Evolutionary conservation across 2,888 invertebrate genomes (phyloP), one percentile per base, ranked within the genome.

Genomic region (Ferrisia virgata): DNA sequence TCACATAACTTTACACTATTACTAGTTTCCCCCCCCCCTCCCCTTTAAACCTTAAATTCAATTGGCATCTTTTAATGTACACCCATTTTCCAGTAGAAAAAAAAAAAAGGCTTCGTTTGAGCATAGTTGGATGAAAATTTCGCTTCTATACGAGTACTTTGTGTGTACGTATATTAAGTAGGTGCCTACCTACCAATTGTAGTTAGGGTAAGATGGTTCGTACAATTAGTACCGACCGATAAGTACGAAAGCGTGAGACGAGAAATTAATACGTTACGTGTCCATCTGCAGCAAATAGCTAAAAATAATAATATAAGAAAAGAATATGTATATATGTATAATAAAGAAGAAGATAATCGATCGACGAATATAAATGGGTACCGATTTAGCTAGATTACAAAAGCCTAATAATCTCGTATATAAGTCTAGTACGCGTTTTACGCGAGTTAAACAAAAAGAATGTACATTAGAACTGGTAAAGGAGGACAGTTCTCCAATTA

Each of bases 401-500:
- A 64, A 64, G 13, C 64, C 15, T 64, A 53, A 53, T 53, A 53
- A 53, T 53, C 53, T 53, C 53, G 53, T 53, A 53, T 36, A 11
- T 5, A 43, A 9, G 13, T 43, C 2, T n/a, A n/a, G n/a, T 64
- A 64, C 64, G 64, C 64, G 25, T 64, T 28, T 39, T 64, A 64
- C 64, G 28, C 25, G 28, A 76, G 36, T 36, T 36, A 76, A 76
- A 76, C 72, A 81, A 81, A 81, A 81, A 81, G 58, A 81, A 53
- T 33, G 58, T 33, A 58, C 81, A 58, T 81, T 81, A 43, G 18
- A 79, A 81, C 81, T 47, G 36, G 81, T 58, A 81, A 80, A 79
- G 72, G 72, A 76, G 72, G 79, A 79, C 79, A 58, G 53, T 33
- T 81, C 81, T 81, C 81, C 81, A 81, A 81, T 81, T 81, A 81